These are phyloP conservation scores for Cerceris rybyensis DNA, from an alignment of 2,888 invertebrate species.

Conservation along the genomic window DNA sequence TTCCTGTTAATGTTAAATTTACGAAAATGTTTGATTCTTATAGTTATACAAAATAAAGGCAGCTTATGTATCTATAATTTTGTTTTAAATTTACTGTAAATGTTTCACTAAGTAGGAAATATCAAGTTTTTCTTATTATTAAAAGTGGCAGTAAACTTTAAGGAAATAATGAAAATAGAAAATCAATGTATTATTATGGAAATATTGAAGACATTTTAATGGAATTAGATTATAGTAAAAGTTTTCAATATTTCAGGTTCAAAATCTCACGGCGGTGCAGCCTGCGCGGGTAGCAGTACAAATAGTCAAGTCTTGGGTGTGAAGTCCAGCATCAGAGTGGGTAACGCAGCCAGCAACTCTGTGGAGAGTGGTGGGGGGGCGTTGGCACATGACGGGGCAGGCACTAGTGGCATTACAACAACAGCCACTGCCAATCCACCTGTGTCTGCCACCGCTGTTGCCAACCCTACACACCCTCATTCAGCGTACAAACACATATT, in stretches of 20 bases:
- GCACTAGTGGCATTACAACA: conserved; percentile 78
- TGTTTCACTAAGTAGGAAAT: conserved; percentile 27
- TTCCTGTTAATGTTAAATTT: conserved; percentile 18
- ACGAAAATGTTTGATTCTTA: conserved; percentile 48
- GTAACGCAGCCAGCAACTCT: conserved; percentile 81
- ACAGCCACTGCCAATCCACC: conserved; percentile 77
- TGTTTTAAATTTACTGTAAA: conserved; percentile 27
- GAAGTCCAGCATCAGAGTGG: conserved; percentile 82
- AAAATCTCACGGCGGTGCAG: conserved; percentile 69
- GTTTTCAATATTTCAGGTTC: conserved; percentile 64
- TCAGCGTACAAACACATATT: conserved; percentile 79
- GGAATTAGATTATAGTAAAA: conserved; percentile 11
- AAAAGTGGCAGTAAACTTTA: conserved; percentile 24
- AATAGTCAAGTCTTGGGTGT: conserved; percentile 79
- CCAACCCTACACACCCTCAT: conserved; percentile 83
- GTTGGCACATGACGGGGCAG: conserved; percentile 81
- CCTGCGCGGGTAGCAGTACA: conserved; percentile 74
- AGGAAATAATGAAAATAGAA: conserved; percentile 14
- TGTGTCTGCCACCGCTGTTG: conserved; percentile 78
- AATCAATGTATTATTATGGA: conserved; percentile 18
- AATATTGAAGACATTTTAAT: conserved; percentile 3
- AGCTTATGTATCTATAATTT: conserved; percentile 10
- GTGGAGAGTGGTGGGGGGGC: conserved; percentile 81
- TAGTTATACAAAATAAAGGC: conserved; percentile 35
- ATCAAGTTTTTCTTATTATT: conserved; percentile 22